Evolutionary conservation across 2,888 invertebrate species (phyloP).

Genomic region (Apodemia zela): DNA sequence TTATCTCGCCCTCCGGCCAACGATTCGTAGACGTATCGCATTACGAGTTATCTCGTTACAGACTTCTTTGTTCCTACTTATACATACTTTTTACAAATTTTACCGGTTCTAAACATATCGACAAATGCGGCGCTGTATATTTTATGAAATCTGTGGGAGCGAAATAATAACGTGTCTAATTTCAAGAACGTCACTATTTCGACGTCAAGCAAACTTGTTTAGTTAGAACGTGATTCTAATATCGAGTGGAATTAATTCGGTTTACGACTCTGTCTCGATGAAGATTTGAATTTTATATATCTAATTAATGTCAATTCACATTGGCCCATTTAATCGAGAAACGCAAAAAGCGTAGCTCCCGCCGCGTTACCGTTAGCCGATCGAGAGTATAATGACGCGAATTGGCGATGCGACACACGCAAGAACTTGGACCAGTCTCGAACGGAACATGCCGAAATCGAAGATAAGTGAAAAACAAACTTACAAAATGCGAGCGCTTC

Average conservation of each 20-base stretch:
- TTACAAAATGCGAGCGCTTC: slow-evolving; percentile 50
- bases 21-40: slow-evolving; percentile 70
- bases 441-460: slow-evolving; percentile 56
- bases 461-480: slow-evolving; percentile 63
- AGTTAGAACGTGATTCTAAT: slow-evolving; percentile 67
- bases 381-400: slow-evolving; percentile 54
- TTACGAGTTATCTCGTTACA: slow-evolving; percentile 74
- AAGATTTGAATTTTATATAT: slow-evolving; percentile 59
- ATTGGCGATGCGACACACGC: slow-evolving; percentile 61
- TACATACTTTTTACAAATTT: slow-evolving; percentile 49
- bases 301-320: slow-evolving; percentile 63
- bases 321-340: slow-evolving; percentile 58
- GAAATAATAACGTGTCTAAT: slow-evolving; percentile 57
- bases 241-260: slow-evolving; percentile 66
- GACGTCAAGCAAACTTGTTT: slow-evolving; percentile 69
- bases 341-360: slow-evolving; percentile 59
- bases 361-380: slow-evolving; percentile 59
- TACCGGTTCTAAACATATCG: slow-evolving; percentile 49
- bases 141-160: slow-evolving; percentile 67
- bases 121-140: slow-evolving; percentile 53
- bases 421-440: slow-evolving; percentile 58
- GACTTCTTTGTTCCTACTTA: slow-evolving; percentile 50
- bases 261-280: slow-evolving; percentile 44
- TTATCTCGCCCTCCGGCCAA: slow-evolving; percentile 67
- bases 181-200: slow-evolving; percentile 61